Evolutionary conservation across 2,797 vertebrate genomes (phyloP).

Genomic region (Gobionotothen gibberifrons): DNA sequence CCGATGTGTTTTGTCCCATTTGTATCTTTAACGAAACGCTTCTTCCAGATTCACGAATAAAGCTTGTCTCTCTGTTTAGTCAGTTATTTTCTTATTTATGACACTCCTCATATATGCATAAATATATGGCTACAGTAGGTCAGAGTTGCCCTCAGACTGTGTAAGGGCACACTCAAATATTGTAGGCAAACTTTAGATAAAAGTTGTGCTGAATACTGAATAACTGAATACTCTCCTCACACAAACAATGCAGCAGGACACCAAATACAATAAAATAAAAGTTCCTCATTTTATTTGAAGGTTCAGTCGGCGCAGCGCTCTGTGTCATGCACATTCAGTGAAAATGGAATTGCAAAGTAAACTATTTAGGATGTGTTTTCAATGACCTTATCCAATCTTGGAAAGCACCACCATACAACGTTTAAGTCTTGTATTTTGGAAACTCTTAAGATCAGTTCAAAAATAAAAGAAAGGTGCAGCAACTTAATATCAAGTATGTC

Average conservation of each 20-base stretch:
- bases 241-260: slow-evolving; percentile 3
- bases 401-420: not conserved
- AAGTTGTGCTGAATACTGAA: not conserved
- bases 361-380: not conserved
- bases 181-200: slow-evolving; percentile 41
- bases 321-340: slow-evolving; percentile 23
- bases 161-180: slow-evolving; percentile 16
- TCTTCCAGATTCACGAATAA: slow-evolving; percentile 77
- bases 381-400: not conserved
- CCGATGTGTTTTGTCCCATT: slow-evolving; percentile 42
- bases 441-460: slow-evolving; percentile 16
- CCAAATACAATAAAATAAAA: slow-evolving; percentile 10
- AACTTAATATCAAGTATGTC: not conserved
- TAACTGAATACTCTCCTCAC: not conserved
- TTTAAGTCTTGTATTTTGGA: not conserved
- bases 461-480: not conserved
- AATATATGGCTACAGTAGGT: slow-evolving; percentile 15
- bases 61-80: slow-evolving; percentile 64
- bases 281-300: slow-evolving; percentile 4
- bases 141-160: not conserved
- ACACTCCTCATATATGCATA: not conserved
- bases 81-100: slow-evolving; percentile 56
- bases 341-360: slow-evolving; percentile 10
- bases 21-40: slow-evolving; percentile 70
- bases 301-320: slow-evolving; percentile 6